A percentile compares a stretch with the other conserved stretches of the same genome.
Evolutionary conservation across 1,140 invertebrate genomes (phyloP).

Genomic region (Ceratitis capitata): DNA sequence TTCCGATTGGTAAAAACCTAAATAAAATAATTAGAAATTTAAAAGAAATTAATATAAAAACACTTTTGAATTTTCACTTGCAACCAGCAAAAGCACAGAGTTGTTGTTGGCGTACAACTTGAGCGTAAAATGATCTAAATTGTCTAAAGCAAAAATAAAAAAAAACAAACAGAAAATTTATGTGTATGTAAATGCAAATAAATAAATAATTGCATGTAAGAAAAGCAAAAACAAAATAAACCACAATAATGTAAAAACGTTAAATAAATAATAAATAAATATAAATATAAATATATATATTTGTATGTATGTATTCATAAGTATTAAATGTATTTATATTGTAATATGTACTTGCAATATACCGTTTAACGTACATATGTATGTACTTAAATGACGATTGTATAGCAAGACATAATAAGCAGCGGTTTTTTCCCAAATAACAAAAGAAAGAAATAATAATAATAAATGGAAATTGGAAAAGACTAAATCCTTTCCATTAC

Average conservation of each 20-base stretch:
- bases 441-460: too few relatives aligned
- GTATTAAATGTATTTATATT: slow-evolving; percentile 6
- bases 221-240: neutral
- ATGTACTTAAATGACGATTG: neutral
- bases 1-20: too few relatives aligned
- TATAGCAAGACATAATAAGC: too few relatives aligned
- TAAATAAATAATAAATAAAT: too few relatives aligned
- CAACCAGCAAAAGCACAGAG: neutral
- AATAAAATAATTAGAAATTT: neutral
- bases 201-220: neutral
- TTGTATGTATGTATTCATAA: slow-evolving; percentile 12
- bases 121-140: slow-evolving; percentile 29
- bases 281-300: too few relatives aligned
- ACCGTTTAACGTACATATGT: neutral
- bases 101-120: neutral
- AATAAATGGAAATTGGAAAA: too few relatives aligned
- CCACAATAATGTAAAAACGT: neutral
- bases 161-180: neutral
- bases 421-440: too few relatives aligned
- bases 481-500: too few relatives aligned
- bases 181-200: neutral
- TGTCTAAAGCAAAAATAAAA: too few relatives aligned
- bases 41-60: neutral
- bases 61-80: neutral
- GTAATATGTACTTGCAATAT: neutral